phyloP scores from a whole-genome alignment of 1,140 invertebrate genomes.

The Cyclina sinensis region DNA sequence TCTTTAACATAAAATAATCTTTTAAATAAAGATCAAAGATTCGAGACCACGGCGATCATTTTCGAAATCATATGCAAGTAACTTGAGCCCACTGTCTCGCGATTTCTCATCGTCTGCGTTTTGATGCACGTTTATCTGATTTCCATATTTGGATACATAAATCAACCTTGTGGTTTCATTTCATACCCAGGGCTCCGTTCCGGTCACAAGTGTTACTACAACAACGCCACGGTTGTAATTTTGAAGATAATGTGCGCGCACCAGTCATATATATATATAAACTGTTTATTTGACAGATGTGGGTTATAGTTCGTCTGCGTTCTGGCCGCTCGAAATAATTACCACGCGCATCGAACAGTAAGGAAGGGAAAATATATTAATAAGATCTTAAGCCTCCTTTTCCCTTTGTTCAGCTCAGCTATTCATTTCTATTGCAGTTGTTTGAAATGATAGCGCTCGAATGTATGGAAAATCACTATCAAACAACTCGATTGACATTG shows the following conservation, averaged over 20 bases:
- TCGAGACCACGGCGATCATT: slow-evolving; percentile 12
- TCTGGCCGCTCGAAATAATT: no score
- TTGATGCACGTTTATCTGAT: neutral
- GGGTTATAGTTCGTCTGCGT: neutral
- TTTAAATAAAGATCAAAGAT: neutral
- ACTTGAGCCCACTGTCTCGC: neutral
- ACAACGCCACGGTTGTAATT: neutral
- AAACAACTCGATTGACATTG: no score
- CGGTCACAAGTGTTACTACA: neutral
- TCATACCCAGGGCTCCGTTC: neutral
- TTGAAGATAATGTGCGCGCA: neutral
- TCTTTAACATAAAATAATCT: neutral
- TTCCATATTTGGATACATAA: neutral
- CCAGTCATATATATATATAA: neutral
- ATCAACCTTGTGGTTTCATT: slow-evolving; percentile 9
- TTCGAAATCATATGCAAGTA: neutral
- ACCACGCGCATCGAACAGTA: no score
- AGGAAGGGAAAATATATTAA: no score
- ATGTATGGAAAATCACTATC: no score
- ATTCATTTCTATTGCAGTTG: neutral
- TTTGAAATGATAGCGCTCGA: neutral
- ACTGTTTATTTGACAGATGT: neutral
- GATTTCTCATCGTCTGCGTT: neutral
- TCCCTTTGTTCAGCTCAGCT: neutral
- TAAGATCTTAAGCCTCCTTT: no score